Evolutionary conservation across 2,797 vertebrate genomes (phyloP), one percentile per base, ranked within the genome.

Genomic region (Jordanella pulchra): DNA sequence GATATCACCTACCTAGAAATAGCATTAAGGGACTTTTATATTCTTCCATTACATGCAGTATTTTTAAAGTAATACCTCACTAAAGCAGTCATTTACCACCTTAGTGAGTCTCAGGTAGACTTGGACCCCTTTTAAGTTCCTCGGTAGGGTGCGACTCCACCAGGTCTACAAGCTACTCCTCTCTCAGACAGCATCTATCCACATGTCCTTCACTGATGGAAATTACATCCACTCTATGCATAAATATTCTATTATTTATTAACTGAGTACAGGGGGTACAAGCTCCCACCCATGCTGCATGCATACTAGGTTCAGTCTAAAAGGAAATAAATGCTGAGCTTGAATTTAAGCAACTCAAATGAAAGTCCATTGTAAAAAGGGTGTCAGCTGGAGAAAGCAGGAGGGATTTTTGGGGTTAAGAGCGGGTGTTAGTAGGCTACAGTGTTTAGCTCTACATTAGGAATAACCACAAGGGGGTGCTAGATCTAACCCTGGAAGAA

Each of bases 401-500:
- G 82, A 85, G 67, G 67, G 76, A 79, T 50, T 65, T 80, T 80
- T 85, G 89, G 84, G 77, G 69, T 78, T 35, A 45, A 84, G 54
- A 79, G 83, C 86, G 85, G 80, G 85, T 87, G 93, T 93, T 87
- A 87, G 91, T 89, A 91, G 93, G 80, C 71, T 56, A 87, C 23
- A 71, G 70, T 67, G 68, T 12, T 30, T 23, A 55, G 74, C 9
- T 65, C 63, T 58, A 67, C 64, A 89, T 89, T 85, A 78, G 89
- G 83, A 78, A 91, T 80, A 85, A 93, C 91, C 94, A 95, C 94
- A 95, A 95, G 94, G 90, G 93, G 95, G 95, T 92, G 95, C 93
- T 93, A 89, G 91, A 95, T 97, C 94, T 96, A 95, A 96, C 95
- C 95, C 95, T 94, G 91, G 93, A 93, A 96, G 94, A 94, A 93